Conservation (phyloP, 2,113 vertebrate species). For the Datnioides undecimradiatus region DNA sequence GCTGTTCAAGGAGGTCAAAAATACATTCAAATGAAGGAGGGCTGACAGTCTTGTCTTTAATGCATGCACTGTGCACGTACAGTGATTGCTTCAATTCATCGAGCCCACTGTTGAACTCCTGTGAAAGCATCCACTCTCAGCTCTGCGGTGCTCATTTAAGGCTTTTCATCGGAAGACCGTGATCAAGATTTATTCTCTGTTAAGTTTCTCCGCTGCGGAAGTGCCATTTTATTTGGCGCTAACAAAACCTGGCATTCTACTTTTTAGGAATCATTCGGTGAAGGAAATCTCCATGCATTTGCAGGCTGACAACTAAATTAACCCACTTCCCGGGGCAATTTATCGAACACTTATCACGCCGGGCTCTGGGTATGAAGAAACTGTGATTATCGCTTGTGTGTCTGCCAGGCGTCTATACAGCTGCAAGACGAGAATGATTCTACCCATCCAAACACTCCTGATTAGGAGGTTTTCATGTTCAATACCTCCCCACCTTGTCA, state of each 20-base stretch:
- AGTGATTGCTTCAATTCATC: constrained; percentile 71
- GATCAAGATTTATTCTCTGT: constrained; percentile 58
- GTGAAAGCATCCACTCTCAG: constrained; percentile 19
- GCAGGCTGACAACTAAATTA: constrained; percentile 33
- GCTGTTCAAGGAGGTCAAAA: constrained; percentile 45
- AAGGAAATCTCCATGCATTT: constrained; percentile 50
- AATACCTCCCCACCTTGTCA: constrained; percentile 44
- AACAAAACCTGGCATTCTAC: constrained; percentile 36
- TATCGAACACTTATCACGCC: constrained; percentile 13
- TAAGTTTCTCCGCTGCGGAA: constrained; percentile 18
- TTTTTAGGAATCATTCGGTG: constrained; percentile 29
- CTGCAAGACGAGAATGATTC: constrained; percentile 36
- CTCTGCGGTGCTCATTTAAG: constrained; percentile 43
- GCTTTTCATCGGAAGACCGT: constrained; percentile 61
- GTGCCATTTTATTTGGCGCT: constrained; percentile 34
- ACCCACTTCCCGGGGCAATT: constrained; percentile 29
- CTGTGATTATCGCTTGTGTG: constrained; percentile 62
- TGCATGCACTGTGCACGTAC: constrained; percentile 10
- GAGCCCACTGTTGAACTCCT: constrained; percentile 17
- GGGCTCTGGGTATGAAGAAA: background rate
- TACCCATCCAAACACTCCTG: constrained; percentile 28
- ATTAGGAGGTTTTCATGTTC: constrained; percentile 49
- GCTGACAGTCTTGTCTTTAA: constrained; percentile 45
- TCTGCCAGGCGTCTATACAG: constrained; percentile 13
- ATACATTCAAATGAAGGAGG: constrained; percentile 34